A percentile compares a stretch with the other conserved stretches of the same genome.
phyloP scores from a whole-genome alignment of 2,797 vertebrate species.

The Hemitrygon akajei region DNA sequence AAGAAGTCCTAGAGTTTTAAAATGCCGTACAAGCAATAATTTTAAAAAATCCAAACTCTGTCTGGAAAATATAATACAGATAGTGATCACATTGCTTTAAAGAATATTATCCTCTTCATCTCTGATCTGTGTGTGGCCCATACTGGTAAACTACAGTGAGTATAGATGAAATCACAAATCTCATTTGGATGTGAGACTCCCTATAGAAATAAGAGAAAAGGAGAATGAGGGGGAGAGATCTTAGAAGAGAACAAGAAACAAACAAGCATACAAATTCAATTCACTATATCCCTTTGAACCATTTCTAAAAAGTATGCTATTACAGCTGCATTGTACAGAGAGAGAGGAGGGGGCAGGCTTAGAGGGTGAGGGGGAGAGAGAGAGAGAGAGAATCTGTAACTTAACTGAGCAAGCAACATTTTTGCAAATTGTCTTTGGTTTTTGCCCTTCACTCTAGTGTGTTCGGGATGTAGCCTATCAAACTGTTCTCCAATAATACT shows the following conservation, averaged over 20 bases:
- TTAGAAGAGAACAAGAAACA: background rate
- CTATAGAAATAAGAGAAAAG: background rate
- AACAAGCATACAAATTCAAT: slow-evolving; percentile 17
- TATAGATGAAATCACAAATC: background rate
- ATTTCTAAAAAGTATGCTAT: background rate
- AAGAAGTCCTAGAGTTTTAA: background rate
- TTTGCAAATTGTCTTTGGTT: background rate
- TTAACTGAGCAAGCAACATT: background rate
- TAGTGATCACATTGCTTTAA: background rate
- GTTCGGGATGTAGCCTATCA: background rate
- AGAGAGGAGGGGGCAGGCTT: background rate
- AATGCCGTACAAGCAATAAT: background rate
- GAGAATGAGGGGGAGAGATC: background rate
- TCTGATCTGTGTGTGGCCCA: background rate
- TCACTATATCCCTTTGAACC: background rate
- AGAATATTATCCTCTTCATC: background rate
- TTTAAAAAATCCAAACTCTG: no score
- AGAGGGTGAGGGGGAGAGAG: no score
- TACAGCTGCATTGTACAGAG: background rate
- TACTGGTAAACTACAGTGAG: background rate
- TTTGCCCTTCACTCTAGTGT: background rate
- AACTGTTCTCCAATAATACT: slow-evolving; percentile 18
- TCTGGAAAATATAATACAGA: background rate
- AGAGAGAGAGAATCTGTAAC: no score
- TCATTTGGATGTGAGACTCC: background rate